These are phyloP conservation scores for Xylocampa areola DNA, from an alignment of 2,888 invertebrate species.

Conservation along the genomic window DNA sequence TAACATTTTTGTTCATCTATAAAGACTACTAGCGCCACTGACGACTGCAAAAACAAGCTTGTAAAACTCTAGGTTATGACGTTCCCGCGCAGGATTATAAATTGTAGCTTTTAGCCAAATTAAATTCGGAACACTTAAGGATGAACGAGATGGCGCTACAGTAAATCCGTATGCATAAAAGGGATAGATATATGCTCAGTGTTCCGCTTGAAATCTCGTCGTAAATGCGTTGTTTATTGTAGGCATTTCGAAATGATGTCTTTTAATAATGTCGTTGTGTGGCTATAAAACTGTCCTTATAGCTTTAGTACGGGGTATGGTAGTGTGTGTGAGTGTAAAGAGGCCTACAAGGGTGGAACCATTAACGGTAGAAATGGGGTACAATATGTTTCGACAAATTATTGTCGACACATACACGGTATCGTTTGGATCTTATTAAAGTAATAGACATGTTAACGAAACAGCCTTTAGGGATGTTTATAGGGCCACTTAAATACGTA, in stretches of 20 bases:
- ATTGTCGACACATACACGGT: slow-evolving; percentile 16
- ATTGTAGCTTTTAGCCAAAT: slow-evolving; percentile 73
- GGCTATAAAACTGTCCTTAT: slow-evolving; percentile 55
- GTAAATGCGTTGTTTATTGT: slow-evolving; percentile 79
- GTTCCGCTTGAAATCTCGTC: slow-evolving; percentile 59
- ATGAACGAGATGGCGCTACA: slow-evolving; percentile 47
- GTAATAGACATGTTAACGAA: background rate
- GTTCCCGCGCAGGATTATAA: slow-evolving; percentile 63
- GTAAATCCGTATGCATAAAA: slow-evolving; percentile 23
- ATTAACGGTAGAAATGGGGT: slow-evolving; percentile 18
- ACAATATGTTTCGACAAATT: slow-evolving; percentile 41
- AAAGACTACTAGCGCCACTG: slow-evolving; percentile 50
- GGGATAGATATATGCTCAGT: slow-evolving; percentile 40
- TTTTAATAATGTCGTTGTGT: slow-evolving; percentile 62
- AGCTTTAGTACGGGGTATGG: slow-evolving; percentile 29
- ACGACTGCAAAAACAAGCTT: slow-evolving; percentile 48
- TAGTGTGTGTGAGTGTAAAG: slow-evolving; percentile 25
- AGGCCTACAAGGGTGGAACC: slow-evolving; percentile 5
- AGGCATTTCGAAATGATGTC: slow-evolving; percentile 75
- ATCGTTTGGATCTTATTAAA: slow-evolving; percentile 5
- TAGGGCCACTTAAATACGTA: too few species aligned
- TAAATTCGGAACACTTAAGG: slow-evolving; percentile 64
- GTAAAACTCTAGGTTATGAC: slow-evolving; percentile 57
- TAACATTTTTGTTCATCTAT: slow-evolving; percentile 11
- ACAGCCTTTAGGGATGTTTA: background rate